These are phyloP conservation scores for Calvadosia cruxmelitensis DNA, from an alignment of 30 jellyfish, hydroid and myxozoan species.

Conservation along the genomic window DNA sequence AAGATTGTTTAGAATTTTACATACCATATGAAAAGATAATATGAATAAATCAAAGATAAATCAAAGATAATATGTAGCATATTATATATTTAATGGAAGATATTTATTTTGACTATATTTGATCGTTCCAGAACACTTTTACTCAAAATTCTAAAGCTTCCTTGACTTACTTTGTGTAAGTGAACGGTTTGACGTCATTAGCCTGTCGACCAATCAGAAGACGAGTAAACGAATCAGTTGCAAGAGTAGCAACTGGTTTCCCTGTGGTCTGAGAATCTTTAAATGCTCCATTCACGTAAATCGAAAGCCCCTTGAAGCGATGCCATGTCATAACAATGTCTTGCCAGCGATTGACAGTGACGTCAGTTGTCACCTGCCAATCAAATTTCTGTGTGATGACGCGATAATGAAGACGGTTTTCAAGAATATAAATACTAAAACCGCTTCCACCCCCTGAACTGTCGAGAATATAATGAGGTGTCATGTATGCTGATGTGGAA, in stretches of 20 bases:
- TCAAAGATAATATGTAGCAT: too few species aligned
- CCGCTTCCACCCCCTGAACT: slow-evolving; percentile 94
- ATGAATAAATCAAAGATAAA: too few species aligned
- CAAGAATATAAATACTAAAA: slow-evolving; percentile 59
- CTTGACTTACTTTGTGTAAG: slow-evolving; percentile 66
- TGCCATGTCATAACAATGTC: slow-evolving; percentile 97
- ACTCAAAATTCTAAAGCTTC: too few species aligned
- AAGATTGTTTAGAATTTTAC: too few species aligned
- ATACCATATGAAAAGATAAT: too few species aligned
- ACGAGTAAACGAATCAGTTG: slow-evolving; percentile 58
- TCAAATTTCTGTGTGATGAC: slow-evolving; percentile 50
- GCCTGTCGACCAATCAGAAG: slow-evolving; percentile 62
- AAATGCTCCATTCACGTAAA: slow-evolving; percentile 87
- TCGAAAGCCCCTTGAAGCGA: slow-evolving; percentile 56
- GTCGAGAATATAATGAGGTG: slow-evolving; percentile 73
- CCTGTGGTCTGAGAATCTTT: slow-evolving; percentile 75
- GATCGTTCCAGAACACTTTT: too few species aligned
- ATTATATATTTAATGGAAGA: too few species aligned
- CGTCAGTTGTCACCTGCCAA: slow-evolving; percentile 81
- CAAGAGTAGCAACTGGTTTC: slow-evolving; percentile 24
- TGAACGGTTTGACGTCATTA: slow-evolving; percentile 68
- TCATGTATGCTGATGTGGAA: slow-evolving; percentile 30
- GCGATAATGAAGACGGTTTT: slow-evolving; percentile 70
- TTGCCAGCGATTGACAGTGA: slow-evolving; percentile 82
- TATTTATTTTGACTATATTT: too few species aligned